These are phyloP conservation scores for Drosophila testacea DNA, from an alignment of 2,888 invertebrate species.

Conservation along the genomic window DNA sequence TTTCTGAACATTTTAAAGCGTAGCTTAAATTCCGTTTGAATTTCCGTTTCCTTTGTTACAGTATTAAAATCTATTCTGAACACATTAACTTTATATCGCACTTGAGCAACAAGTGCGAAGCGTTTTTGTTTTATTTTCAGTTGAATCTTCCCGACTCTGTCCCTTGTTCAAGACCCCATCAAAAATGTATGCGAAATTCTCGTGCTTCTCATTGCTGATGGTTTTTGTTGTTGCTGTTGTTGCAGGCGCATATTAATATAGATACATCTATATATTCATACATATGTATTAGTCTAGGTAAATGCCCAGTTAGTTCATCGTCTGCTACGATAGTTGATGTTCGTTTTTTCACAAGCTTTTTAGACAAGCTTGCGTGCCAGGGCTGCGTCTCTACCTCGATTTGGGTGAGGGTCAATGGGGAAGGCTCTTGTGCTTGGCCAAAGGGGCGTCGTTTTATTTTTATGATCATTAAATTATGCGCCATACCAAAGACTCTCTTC, in stretches of 20 bases:
- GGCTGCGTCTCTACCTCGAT: constrained; percentile 56
- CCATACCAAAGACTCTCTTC: constrained; percentile 10
- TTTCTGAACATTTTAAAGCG: background rate
- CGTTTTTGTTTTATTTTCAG: background rate
- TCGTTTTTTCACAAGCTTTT: constrained; percentile 12
- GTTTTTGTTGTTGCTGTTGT: constrained; percentile 24
- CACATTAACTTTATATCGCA: constrained; percentile 45
- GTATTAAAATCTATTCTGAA: constrained; percentile 26
- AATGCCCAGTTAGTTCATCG: constrained; percentile 43
- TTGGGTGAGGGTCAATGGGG: constrained; percentile 77
- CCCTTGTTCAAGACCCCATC: constrained; percentile 11
- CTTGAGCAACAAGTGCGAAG: constrained; percentile 39
- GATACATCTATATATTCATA: constrained; percentile 31
- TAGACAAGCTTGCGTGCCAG: constrained; percentile 64
- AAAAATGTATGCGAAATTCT: constrained; percentile 75
- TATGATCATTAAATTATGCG: constrained; percentile 17
- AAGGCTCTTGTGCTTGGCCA: constrained; percentile 54
- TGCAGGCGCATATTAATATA: constrained; percentile 46
- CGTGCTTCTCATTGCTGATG: constrained; percentile 70
- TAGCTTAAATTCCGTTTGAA: background rate
- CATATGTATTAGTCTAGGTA: constrained; percentile 41
- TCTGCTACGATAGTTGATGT: constrained; percentile 33
- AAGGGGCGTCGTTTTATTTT: constrained; percentile 38
- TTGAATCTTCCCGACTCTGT: background rate
- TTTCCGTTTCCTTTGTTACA: background rate